Conservation (phyloP, 2,888 invertebrate species). For the Punctoribates punctum region DNA sequence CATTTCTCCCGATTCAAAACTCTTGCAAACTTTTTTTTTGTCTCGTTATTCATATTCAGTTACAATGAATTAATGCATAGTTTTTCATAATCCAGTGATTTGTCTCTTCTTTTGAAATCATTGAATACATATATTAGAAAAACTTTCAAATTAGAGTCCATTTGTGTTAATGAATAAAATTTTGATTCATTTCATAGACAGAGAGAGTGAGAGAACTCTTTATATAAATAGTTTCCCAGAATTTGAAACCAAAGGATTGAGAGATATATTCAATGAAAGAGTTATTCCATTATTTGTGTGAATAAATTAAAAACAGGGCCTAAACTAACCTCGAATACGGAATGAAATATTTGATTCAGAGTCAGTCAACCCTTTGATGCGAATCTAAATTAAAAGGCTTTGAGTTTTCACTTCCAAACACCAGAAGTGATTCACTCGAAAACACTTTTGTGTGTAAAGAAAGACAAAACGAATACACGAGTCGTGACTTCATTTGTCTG, state of each 20-base stretch:
- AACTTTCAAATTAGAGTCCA: slow-evolving; percentile 3
- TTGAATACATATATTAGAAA: background rate
- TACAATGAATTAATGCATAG: too few species aligned
- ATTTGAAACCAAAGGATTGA: slow-evolving; percentile 11
- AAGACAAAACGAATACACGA: background rate
- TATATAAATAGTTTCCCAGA: background rate
- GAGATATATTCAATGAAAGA: background rate
- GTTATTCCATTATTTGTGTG: background rate
- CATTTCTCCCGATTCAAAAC: too few species aligned
- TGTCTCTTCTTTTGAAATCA: too few species aligned
- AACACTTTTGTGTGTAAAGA: background rate
- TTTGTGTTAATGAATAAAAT: slow-evolving; percentile 11
- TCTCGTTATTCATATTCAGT: too few species aligned
- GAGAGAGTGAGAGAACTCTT: background rate
- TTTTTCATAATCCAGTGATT: too few species aligned
- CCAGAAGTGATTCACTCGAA: background rate
- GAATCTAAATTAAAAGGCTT: background rate
- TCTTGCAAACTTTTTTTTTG: too few species aligned
- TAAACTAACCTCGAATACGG: background rate
- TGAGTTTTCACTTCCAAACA: background rate
- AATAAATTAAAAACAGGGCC: slow-evolving; percentile 23
- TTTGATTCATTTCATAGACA: background rate
- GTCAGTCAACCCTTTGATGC: slow-evolving; percentile 11
- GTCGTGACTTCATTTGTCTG: background rate
- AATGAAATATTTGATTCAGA: slow-evolving; percentile 14